Percentiles rank a stretch among this genome's conserved stretches.
Conservation (phyloP, 1,140 invertebrate genomes). For the Lerema accius region DNA sequence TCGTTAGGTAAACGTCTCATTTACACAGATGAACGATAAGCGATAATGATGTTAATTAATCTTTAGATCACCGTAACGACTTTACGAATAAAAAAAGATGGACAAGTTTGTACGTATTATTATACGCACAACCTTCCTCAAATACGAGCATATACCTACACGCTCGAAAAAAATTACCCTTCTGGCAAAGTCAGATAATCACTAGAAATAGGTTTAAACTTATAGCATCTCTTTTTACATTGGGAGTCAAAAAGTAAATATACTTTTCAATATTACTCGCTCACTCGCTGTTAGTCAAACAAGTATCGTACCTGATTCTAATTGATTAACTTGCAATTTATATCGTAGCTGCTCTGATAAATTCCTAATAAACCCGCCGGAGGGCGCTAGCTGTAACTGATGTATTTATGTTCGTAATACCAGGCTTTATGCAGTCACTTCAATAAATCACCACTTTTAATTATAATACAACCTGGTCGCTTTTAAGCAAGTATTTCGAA, state of each 20-base stretch:
- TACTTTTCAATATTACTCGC: neutral
- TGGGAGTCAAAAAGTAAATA: too few species aligned
- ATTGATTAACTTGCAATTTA: conserved; percentile 30
- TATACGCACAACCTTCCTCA: too few species aligned
- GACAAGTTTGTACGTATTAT: too few species aligned
- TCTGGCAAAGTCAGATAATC: too few species aligned
- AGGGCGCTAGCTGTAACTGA: conserved; percentile 19
- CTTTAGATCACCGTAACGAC: too few species aligned
- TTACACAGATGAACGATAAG: neutral
- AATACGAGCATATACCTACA: too few species aligned
- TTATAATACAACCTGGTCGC: conserved; percentile 22
- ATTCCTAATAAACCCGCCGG: conserved; percentile 28
- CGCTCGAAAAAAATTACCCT: too few species aligned
- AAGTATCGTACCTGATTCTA: conserved; percentile 1
- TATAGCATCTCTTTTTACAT: too few species aligned
- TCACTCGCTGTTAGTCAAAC: neutral
- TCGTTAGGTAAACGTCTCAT: neutral
- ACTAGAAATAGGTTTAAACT: too few species aligned
- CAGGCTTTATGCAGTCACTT: conserved; percentile 18
- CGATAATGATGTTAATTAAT: neutral
- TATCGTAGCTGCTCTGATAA: conserved; percentile 19
- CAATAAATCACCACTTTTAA: conserved; percentile 33
- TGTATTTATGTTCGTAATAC: conserved; percentile 29
- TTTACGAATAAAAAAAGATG: too few species aligned
- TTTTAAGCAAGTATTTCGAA: conserved; percentile 3